phyloP scores from a whole-genome alignment of 2,888 invertebrate genomes.

The Thereva nobilitata region DNA sequence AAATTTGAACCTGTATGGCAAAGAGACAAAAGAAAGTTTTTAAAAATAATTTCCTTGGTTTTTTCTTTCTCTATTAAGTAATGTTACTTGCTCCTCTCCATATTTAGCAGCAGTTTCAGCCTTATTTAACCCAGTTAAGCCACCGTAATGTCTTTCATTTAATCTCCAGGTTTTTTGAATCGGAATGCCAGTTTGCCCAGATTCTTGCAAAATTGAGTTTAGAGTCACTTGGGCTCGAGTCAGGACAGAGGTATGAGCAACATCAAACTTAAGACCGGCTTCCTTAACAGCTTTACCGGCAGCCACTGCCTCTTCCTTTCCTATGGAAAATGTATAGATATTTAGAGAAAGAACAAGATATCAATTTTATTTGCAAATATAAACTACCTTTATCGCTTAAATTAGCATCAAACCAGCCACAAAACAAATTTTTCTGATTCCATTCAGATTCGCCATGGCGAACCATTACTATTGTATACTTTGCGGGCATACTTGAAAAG shows the following conservation, averaged over 20 bases:
- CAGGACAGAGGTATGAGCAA: constrained; percentile 80
- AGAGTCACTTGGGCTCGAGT: constrained; percentile 78
- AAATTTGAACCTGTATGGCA: constrained; percentile 70
- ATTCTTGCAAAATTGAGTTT: constrained; percentile 67
- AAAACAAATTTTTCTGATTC: constrained; percentile 76
- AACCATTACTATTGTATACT: constrained; percentile 73
- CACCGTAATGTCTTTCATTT: constrained; percentile 87
- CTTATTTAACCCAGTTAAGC: constrained; percentile 83
- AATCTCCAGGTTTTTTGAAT: constrained; percentile 78
- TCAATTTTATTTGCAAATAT: not conserved
- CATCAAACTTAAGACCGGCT: constrained; percentile 72
- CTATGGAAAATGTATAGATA: not conserved
- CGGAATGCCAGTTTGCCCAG: constrained; percentile 70
- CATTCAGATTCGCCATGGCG: constrained; percentile 78
- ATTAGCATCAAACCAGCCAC: constrained; percentile 75
- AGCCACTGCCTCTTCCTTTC: constrained; percentile 48
- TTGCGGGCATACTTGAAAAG: constrained; percentile 55
- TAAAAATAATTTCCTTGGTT: not conserved
- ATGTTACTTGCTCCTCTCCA: constrained; percentile 74
- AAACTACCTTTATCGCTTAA: constrained; percentile 69
- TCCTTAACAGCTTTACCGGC: constrained; percentile 72
- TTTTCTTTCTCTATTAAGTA: not conserved
- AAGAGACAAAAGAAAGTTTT: not conserved
- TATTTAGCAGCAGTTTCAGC: constrained; percentile 82
- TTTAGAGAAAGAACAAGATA: not conserved